Evolutionary conservation across 2,113 vertebrate species (phyloP), one percentile per base, ranked within the genome.

Genomic region (Struthio camelus): DNA sequence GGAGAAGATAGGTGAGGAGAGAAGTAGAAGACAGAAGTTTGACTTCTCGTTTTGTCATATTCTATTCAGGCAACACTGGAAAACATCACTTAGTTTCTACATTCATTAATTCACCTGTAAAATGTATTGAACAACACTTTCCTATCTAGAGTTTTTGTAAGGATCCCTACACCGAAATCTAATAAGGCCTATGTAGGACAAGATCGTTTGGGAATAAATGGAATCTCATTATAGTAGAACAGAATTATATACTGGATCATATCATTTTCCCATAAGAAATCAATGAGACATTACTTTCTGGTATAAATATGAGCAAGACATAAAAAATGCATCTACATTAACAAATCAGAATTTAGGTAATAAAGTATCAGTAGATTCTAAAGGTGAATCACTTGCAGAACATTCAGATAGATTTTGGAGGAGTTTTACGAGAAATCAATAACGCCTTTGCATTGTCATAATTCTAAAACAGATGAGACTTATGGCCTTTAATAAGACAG

Each of bases 41-140:
- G 36, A 16, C 54, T 66, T 24, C 61, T n/a, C 48, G 1, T 46
- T 54, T 8, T 38, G 11, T 34, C 8, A 10, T 9, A 5, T 14
- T 46, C 67, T 51, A 67, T 27, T 34, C 61, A 67, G 24, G 9
- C n/a, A 14, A 51, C 14, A 32, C 46, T 4, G 14, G 9, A 50
- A 75, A 25, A 3, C 30, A 24, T 0, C 10, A 58, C 27, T 34
- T 28, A 1, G 1, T n/a, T 79, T 86, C 46, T 54, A 0, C 0
- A 1, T 20, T 64, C 54, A 27, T 14, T 4, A 28, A 25, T 18
- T 44, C 9, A 28, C 11, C 25, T 36, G 15, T 34, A 13, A 81
- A 71, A 69, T 0, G 0, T 65, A 22, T 2, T 1, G 18, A 42
- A 46, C 25, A 38, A 10, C 10, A 10, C 46, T 16, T 66, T 10